Evolutionary conservation across 2,113 vertebrate genomes (phyloP), one percentile per base, ranked within the genome.

Genomic region (Catharus bicknelli): DNA sequence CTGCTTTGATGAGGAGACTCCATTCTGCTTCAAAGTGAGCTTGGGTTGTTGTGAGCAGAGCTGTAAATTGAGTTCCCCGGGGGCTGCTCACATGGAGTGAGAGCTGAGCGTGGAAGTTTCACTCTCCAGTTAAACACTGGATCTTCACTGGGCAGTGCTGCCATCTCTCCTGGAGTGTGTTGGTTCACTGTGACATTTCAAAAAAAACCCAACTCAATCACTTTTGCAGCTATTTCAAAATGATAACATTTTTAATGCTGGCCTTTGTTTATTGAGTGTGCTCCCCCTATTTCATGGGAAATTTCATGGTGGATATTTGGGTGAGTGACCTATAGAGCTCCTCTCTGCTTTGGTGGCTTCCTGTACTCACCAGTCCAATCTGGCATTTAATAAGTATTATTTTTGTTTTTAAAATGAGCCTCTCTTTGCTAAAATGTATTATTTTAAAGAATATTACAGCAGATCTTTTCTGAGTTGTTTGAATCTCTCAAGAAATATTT

Each of bases 61-160:
- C 66, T 81, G 91, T 36, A 77, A 96, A 93, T 86, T 67, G 73
- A 48, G 61, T 48, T 55, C 16, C 53, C 21, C 5, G 1, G 55
- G 77, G 59, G 61, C 48, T 48, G 30, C 55, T 34, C 18, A 0
- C 0, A 0, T 6, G 0, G 0, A 50, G 18, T 1, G 20, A 45
- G 69, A 75, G 48, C 0, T 25, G 79, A 62, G 50, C 61, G 27
- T 5, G 57, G 74, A 30, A 20, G 30, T 48, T 67, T 68, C 7
- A 5, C 18, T 57, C 51, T 29, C 9, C 57, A 91, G 21, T 20
- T n/a, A n/a, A 82, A 45, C 10, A 1, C 16, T 5, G 38, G 8
- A 40, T n/a, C 57, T 51, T 64, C 50, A 3, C 25, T 78, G 70
- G 47, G 19, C 10, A 7, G 9, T 8, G 40, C 51, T 36, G 58